Conservation (phyloP, 2,797 vertebrate species). For the Brachyrhaphis roseni region DNA sequence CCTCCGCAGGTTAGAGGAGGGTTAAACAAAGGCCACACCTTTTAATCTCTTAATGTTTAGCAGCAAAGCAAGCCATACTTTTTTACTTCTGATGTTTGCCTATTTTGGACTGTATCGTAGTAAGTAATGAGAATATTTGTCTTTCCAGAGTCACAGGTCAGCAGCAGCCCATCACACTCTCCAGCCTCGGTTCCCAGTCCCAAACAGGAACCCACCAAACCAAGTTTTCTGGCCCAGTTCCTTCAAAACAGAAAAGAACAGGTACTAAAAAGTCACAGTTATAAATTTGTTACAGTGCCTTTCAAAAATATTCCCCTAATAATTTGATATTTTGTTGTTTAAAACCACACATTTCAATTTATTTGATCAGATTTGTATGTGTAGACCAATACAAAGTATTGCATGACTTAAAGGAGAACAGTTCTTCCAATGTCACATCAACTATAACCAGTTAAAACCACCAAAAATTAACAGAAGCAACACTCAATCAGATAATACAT, state of each 20-base stretch:
- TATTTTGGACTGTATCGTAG: neutral
- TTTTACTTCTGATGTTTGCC: neutral
- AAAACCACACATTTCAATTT: neutral
- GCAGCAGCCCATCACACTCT: conserved; percentile 60
- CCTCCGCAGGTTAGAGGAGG: conserved; percentile 79
- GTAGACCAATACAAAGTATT: neutral
- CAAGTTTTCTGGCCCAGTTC: conserved; percentile 86
- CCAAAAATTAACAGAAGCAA: no score
- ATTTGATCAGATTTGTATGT: neutral
- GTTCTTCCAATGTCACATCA: neutral
- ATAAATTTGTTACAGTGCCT: neutral
- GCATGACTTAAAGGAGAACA: neutral
- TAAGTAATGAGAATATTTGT: conserved; percentile 1
- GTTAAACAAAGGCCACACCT: neutral
- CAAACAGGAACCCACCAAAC: conserved; percentile 75
- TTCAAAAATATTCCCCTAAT: neutral
- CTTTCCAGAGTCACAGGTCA: conserved; percentile 70
- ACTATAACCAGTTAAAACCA: neutral
- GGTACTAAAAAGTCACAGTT: conserved; percentile 73
- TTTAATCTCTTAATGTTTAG: neutral
- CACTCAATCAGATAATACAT: neutral
- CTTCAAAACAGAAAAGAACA: conserved; percentile 91
- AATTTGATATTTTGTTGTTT: neutral
- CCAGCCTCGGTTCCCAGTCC: conserved; percentile 62
- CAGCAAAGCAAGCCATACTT: neutral